Base-by-base conservation (phyloP, 2,888 invertebrate genomes). In the Eumerus sabulonum region DNA sequence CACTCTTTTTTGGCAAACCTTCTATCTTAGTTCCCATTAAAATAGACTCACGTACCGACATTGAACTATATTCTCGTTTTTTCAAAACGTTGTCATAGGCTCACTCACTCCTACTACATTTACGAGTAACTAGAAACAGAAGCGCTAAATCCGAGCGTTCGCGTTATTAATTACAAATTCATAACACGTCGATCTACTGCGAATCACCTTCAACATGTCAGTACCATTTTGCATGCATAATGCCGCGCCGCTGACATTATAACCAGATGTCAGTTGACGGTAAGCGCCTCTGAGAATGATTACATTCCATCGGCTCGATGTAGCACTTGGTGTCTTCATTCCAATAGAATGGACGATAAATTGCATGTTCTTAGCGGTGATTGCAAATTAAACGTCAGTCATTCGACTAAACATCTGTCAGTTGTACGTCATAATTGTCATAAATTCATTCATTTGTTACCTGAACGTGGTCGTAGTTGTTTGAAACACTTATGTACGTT, bases 11-110 rank as follows among this genome's bases (percentile, higher is more conserved):
- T n/a, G n/a, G 11, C 40, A 40, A 9, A 9, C 11, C 40, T n/a
- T 5, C 7, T 40, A n/a, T 40, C n/a, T 36, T 5, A 36, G 11
- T 36, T 36, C 11, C 11, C 11, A 11, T 11, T 36, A 9, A 77
- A 66, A 72, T 77, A 63, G 14, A 59, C 42, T 67, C 77, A 77
- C 77, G 77, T 77, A 51, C 36, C 56, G 77, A 67, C 77, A 77
- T 77, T 77, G 77, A 77, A 68, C 77, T 68, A 67, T 27, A 27
- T 27, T 4, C 27, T 27, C 27, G 27, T 77, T 60, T 57, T 50
- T 50, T 27, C 47, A n/a, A n/a, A n/a, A n/a, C n/a, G n/a, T n/a
- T n/a, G n/a, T n/a, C n/a, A n/a, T n/a, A n/a, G n/a, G n/a, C n/a
- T n/a, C n/a, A n/a, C n/a, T n/a, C n/a, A n/a, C n/a, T n/a, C n/a